phyloP scores from a whole-genome alignment of 2,797 vertebrate genomes.

The Alcedo quadribrachys region DNA sequence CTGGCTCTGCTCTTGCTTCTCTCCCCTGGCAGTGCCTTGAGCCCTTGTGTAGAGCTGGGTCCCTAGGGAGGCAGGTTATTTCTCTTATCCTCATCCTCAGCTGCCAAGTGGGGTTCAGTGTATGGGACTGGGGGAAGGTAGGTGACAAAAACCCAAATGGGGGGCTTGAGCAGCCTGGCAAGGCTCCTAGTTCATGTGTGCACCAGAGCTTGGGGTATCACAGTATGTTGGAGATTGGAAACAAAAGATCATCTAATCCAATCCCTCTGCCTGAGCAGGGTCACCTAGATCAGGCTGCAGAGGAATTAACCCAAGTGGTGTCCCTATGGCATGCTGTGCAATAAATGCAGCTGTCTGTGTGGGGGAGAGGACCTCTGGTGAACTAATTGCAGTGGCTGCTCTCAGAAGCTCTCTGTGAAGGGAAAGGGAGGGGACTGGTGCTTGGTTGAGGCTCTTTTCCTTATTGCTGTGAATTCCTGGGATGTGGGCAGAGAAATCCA shows the following conservation, averaged over 20 bases:
- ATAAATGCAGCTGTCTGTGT: background rate
- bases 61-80: background rate
- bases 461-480: background rate
- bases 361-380: background rate
- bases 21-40: background rate
- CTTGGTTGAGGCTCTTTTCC: background rate
- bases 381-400: background rate
- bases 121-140: background rate
- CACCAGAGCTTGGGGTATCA: background rate
- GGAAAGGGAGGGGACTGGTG: background rate
- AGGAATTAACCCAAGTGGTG: background rate
- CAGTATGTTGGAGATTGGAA: too few species aligned
- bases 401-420: background rate
- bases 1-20: background rate
- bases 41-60: background rate
- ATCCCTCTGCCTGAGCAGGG: too few species aligned
- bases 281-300: too few species aligned
- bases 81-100: background rate
- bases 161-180: background rate
- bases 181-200: background rate
- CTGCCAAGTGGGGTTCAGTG: background rate
- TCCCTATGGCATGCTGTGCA: background rate
- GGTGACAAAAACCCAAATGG: background rate
- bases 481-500: background rate
- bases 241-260: too few species aligned